Evolutionary conservation across 2,888 invertebrate genomes (phyloP).

Genomic region (Amiota mariae): DNA sequence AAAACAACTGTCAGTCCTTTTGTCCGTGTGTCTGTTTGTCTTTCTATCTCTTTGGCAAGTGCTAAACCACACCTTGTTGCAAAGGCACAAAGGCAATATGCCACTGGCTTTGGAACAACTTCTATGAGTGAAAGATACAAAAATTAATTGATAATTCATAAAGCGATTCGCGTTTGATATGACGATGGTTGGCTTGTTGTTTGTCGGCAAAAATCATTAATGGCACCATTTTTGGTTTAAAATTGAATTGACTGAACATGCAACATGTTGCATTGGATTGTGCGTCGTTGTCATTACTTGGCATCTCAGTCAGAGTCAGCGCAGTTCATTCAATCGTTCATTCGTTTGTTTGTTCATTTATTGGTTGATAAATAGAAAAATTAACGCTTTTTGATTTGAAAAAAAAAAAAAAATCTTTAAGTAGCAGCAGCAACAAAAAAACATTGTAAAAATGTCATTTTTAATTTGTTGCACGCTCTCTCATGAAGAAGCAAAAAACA

Average conservation of each 20-base stretch:
- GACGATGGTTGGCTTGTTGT: background rate
- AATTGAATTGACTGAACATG: slow-evolving; percentile 25
- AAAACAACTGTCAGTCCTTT: too few species aligned
- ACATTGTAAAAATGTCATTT: slow-evolving; percentile 60
- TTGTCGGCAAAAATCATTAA: slow-evolving; percentile 41
- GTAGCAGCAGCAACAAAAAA: slow-evolving; percentile 43
- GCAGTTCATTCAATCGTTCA: background rate
- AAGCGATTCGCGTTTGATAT: slow-evolving; percentile 41
- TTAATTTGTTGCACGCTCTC: slow-evolving; percentile 55
- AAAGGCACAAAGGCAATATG: background rate
- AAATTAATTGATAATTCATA: slow-evolving; percentile 38
- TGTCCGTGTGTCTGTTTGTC: too few species aligned
- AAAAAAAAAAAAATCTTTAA: slow-evolving; percentile 18
- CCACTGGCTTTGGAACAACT: background rate
- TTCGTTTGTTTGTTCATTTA: background rate
- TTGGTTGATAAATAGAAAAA: slow-evolving; percentile 45
- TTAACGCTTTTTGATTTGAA: slow-evolving; percentile 52
- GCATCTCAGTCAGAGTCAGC: background rate
- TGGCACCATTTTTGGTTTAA: slow-evolving; percentile 56
- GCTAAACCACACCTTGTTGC: slow-evolving; percentile 14
- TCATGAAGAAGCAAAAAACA: slow-evolving; percentile 45
- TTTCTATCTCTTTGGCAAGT: background rate
- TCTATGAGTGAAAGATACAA: background rate
- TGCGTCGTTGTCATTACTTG: slow-evolving; percentile 24
- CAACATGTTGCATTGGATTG: slow-evolving; percentile 9